These are phyloP conservation scores for Macrotus californicus DNA, from an alignment of 2,113 vertebrate genomes.

Conservation along the genomic window DNA sequence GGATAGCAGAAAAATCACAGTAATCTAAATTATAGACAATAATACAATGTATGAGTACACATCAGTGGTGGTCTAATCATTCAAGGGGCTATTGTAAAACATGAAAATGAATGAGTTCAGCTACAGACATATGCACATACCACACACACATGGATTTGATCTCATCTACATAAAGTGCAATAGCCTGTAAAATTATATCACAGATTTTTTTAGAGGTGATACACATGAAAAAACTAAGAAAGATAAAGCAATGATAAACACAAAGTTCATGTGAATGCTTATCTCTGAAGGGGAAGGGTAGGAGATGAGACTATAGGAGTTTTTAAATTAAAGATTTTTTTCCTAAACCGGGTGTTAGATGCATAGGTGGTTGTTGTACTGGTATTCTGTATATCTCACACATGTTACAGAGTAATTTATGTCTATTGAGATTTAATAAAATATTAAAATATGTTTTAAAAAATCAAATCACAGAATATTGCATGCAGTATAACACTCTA, in stretches of 20 bases:
- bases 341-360: background rate
- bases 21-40: background rate
- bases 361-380: background rate
- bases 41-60: background rate
- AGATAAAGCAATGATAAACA: background rate
- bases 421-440: background rate
- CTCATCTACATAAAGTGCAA: background rate
- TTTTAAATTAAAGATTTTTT: background rate
- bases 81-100: background rate
- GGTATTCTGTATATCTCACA: background rate
- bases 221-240: background rate
- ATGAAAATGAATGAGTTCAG: background rate
- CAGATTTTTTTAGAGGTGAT: background rate
- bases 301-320: background rate
- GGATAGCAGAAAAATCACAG: background rate
- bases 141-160: background rate
- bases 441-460: background rate
- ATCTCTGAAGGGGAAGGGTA: background rate
- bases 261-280: background rate
- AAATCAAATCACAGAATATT: background rate
- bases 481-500: background rate
- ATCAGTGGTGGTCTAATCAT: background rate
- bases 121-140: background rate
- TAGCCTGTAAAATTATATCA: background rate
- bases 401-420: background rate